Evolutionary conservation across 2,113 vertebrate species (phyloP).

Genomic region (Phylloscopus whistleri): DNA sequence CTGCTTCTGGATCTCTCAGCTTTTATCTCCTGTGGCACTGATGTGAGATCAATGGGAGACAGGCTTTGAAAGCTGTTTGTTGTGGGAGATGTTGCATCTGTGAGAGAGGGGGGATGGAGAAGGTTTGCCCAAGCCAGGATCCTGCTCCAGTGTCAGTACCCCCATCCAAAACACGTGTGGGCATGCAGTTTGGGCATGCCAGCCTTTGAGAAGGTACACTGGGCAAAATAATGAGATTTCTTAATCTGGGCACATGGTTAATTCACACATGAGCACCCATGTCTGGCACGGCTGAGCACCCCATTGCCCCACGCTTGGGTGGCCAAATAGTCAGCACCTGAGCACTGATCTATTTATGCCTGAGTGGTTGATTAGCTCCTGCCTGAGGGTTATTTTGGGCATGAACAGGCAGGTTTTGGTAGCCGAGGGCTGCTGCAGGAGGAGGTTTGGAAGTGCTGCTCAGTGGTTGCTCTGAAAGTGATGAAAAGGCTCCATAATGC

Average conservation of each 20-base stretch:
- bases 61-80: conserved; percentile 41
- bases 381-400: not conserved
- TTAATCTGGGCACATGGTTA: not conserved
- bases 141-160: not conserved
- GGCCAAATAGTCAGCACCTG: not conserved
- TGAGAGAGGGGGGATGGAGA: not conserved
- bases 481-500: not conserved
- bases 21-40: conserved; percentile 39
- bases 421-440: not conserved
- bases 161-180: not conserved
- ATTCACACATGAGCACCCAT: not conserved
- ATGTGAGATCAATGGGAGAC: conserved; percentile 33
- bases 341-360: not conserved
- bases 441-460: not conserved
- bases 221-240: not conserved
- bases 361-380: not conserved
- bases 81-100: not conserved
- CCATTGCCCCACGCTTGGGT: not conserved
- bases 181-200: not conserved
- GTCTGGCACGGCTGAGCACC: not conserved
- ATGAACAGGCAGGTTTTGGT: not conserved
- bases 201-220: not conserved
- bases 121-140: not conserved
- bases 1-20: not conserved
- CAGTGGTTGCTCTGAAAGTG: not conserved